Base-by-base conservation (phyloP, 1,140 invertebrate genomes). In the Drosophila sp. region DNA sequence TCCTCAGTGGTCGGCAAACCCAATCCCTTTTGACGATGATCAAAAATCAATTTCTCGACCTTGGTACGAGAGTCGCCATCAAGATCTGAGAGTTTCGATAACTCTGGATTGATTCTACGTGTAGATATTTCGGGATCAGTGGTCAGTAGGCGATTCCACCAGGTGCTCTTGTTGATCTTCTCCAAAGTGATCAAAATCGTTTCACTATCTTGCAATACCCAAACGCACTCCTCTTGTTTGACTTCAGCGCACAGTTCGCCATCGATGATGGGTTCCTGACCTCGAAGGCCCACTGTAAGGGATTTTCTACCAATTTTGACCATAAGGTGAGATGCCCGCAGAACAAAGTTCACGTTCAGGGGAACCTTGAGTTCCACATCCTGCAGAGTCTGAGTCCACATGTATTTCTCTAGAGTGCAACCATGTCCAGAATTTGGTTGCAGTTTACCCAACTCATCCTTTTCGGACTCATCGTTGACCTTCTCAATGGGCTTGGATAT, bases 41-140 rank as follows among this genome's bases (percentile, higher is more conserved):
- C 99, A 92, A 97, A 99, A 98, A 99, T 99, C 99, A 99, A 99
- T 93, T 99, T 99, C 93, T 99, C 99, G 0, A 99, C 99, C 90
- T 99, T 95, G 3, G 97, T 95, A 86, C 99, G 93, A 0, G 99
- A 99, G 92, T 99, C 99, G 0, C 98, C 98, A 92, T 99, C 98
- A 65, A 99, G 93, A 93, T 99, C 99, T 5, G 97, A 98, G 4
- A 99, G 93, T 92, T 99, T 99, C 1, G 98, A 99, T 41, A 98
- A 97, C 92, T 99, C 99, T 63, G 99, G 99, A 92, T 98, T 97
- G 29, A 99, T 98, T 94, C 99, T 99, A 90, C 96, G 96, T 1
- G 99, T 99, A 72, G 98, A 98, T 70, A 99, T 99, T 93, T 99
- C 97, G 1, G 97, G 98, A 94, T 99, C 99, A 27, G 95, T 96